These are phyloP conservation scores for Chaetophractus vellerosus DNA, from an alignment of 2,797 vertebrate species.

Conservation along the genomic window DNA sequence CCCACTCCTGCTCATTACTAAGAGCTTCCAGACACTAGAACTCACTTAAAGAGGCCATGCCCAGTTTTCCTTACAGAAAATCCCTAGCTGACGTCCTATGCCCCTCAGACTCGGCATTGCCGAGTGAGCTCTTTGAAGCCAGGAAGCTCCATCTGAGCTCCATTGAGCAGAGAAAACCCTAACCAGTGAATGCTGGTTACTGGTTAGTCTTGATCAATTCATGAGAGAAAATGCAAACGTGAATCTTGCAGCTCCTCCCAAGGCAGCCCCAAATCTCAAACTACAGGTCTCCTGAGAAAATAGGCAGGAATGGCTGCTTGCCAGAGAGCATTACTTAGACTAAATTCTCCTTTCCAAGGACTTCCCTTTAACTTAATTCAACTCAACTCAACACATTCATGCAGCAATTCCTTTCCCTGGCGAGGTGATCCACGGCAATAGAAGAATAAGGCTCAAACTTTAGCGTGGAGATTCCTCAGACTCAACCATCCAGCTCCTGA, in stretches of 20 bases:
- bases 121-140: not conserved
- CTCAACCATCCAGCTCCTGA: not conserved
- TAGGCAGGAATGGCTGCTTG: not conserved
- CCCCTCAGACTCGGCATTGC: not conserved
- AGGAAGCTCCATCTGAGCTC: not conserved
- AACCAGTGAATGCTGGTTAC: no score
- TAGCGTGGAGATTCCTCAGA: not conserved
- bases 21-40: not conserved
- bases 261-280: conserved; percentile 15
- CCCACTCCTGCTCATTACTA: not conserved
- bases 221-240: not conserved
- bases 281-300: not conserved
- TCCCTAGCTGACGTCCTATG: fast-evolving
- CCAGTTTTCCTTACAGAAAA: not conserved
- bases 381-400: not conserved
- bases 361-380: not conserved
- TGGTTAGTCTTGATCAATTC: no score
- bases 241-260: not conserved
- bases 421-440: not conserved
- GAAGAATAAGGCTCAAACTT: not conserved
- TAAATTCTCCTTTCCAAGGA: not conserved
- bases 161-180: not conserved
- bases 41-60: not conserved
- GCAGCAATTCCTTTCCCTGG: not conserved
- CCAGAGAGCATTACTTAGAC: not conserved